phyloP scores from a whole-genome alignment of 2,888 invertebrate species.

The Ochlodes sylvanus region DNA sequence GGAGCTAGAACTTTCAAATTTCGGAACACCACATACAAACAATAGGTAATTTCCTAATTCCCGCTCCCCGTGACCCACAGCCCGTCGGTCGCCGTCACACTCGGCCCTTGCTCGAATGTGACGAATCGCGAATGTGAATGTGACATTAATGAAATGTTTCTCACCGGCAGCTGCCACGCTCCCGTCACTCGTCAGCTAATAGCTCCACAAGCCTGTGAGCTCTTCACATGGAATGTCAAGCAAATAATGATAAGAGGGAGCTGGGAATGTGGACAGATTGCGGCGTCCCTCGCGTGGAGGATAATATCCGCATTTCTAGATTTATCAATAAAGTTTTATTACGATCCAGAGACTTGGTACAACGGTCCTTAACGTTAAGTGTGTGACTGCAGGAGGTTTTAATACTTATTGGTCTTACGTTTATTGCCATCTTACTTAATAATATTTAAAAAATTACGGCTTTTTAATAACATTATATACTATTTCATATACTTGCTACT shows the following conservation, averaged over 20 bases:
- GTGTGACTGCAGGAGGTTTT: no score
- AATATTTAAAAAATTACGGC: no score
- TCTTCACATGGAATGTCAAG: background rate
- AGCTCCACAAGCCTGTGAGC: background rate
- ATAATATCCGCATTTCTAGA: background rate
- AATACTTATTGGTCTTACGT: no score
- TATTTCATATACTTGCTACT: no score
- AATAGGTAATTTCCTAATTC: slow-evolving; percentile 9
- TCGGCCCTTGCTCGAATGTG: slow-evolving; percentile 24
- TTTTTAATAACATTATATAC: no score
- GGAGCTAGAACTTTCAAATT: background rate
- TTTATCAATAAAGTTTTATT: background rate
- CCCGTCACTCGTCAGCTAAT: background rate
- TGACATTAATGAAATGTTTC: slow-evolving; percentile 42
- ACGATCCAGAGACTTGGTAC: no score
- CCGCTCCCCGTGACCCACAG: background rate
- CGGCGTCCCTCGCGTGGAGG: background rate
- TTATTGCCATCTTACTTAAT: no score
- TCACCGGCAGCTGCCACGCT: slow-evolving; percentile 37
- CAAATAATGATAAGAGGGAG: background rate
- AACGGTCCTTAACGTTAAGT: no score
- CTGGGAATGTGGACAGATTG: background rate
- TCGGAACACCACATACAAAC: background rate
- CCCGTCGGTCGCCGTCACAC: slow-evolving; percentile 28
- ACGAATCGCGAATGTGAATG: slow-evolving; percentile 42